Evolutionary conservation across 1,140 invertebrate species (phyloP).

Genomic region (Anastrepha ludens): DNA sequence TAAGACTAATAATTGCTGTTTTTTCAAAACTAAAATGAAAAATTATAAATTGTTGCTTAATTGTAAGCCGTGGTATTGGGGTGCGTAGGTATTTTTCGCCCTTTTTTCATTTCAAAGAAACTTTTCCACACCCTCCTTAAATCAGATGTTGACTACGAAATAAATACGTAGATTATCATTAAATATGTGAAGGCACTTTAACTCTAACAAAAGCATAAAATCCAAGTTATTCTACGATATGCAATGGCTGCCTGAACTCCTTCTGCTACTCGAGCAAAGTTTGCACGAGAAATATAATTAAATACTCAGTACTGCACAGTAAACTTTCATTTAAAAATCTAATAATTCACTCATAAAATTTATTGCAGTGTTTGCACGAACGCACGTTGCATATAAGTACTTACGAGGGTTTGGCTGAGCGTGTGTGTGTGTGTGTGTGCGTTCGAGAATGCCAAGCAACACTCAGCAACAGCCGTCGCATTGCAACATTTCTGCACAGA

Average conservation of each 20-base stretch:
- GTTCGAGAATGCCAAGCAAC: not conserved
- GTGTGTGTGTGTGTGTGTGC: not conserved
- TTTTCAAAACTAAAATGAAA: no score
- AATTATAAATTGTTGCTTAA: no score
- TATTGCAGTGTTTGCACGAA: conserved; percentile 3
- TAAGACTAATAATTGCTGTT: no score
- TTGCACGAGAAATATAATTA: conserved; percentile 49
- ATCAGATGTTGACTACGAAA: not conserved
- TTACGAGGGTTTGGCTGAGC: not conserved
- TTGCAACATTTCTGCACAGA: not conserved
- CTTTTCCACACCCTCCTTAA: no score
- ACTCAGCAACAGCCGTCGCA: not conserved
- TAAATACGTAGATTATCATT: conserved; percentile 3
- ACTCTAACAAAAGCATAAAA: not conserved
- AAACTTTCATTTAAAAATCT: conserved; percentile 49
- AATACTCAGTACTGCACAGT: conserved; percentile 14
- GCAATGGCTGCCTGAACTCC: not conserved
- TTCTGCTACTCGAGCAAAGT: conserved; percentile 10
- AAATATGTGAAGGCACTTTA: not conserved
- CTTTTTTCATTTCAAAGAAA: no score
- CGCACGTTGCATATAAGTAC: conserved; percentile 17
- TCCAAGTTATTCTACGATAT: not conserved
- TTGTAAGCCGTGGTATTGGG: no score
- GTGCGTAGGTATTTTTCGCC: no score
- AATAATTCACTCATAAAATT: conserved; percentile 52